Percentiles rank a stretch among this genome's conserved stretches.
phyloP scores from a whole-genome alignment of 1,140 invertebrate genomes.

The Drosophila athabasca region DNA sequence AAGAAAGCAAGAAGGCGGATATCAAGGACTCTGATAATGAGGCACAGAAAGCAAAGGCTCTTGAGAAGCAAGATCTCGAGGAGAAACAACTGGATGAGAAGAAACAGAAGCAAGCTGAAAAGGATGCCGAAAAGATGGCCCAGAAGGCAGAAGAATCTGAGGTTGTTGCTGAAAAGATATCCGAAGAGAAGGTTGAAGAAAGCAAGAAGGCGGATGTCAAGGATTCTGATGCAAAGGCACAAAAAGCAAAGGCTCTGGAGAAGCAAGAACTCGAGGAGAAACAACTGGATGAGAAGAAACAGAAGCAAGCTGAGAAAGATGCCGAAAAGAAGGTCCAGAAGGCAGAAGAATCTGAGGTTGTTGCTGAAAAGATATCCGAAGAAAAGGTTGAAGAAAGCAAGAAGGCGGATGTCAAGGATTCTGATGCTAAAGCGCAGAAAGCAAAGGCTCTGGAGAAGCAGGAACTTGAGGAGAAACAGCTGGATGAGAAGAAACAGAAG shows the following conservation, averaged over 20 bases:
- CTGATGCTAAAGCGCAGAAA: background rate
- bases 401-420: background rate
- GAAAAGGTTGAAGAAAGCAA: background rate
- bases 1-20: too few species aligned
- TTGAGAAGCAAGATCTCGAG: background rate
- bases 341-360: background rate
- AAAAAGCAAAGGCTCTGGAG: background rate
- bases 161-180: constrained; percentile 1
- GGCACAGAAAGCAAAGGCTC: background rate
- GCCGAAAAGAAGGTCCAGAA: background rate
- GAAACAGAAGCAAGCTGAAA: background rate
- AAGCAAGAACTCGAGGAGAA: background rate
- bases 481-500: background rate
- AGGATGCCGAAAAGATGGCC: background rate
- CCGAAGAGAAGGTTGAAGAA: background rate
- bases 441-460: background rate
- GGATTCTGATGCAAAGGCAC: background rate
- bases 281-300: background rate
- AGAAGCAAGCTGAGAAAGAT: background rate
- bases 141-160: background rate
- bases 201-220: background rate
- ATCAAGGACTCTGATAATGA: background rate
- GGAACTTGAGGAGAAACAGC: background rate
- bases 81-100: background rate
- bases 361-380: constrained; percentile 1